Evolutionary conservation across 92 coral and sea anemone genomes (phyloP), one percentile per base, ranked within the genome.

Genomic region (Virgularia gustaviana): DNA sequence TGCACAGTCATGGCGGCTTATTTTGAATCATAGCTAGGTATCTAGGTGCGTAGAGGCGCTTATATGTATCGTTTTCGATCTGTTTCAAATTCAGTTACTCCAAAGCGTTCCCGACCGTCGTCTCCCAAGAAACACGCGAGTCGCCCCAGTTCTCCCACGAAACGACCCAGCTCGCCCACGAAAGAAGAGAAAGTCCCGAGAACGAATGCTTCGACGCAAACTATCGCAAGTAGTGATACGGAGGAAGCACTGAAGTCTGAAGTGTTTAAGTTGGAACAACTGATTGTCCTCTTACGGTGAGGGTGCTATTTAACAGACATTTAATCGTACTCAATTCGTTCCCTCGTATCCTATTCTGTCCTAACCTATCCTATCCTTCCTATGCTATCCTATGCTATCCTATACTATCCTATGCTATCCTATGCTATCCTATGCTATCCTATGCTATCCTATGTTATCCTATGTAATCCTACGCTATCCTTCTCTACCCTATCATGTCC

Each of bases 191-290:
- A 85, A 43, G 83, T 86, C 16, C 90, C 85, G 83, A 90, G 88
- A 30, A 80, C 86, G 35, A 80, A 90, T 52, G 95, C 85, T 2
- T 94, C 79, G 86, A 90, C 97, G 63, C 95, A 88, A 86, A 90
- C 97, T 77, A 83, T 81, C 44, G 88, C 95, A 44, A 90, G 85
- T 70, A 88, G 85, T 27, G 85, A 79, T 59, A 84, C 88, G 1
- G 97, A 90, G 62, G 97, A 94, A 27, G 78, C 88, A 28, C 77
- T 90, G 12, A 83, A 90, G 71, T 85, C 95, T 13, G 97, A 90
- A 29, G 74, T 90, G 64, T 90, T 84, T 57, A 90, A 90, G 78
- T 76, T 90, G 22, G 97, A 90, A 45, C 97, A 90, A 52, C 75
- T 90, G 58, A 95, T 90, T 12, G 59, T 90, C 30, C 73, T 90